Evolutionary conservation across 1,140 invertebrate species (phyloP).

Genomic region (Cherax destructor): DNA sequence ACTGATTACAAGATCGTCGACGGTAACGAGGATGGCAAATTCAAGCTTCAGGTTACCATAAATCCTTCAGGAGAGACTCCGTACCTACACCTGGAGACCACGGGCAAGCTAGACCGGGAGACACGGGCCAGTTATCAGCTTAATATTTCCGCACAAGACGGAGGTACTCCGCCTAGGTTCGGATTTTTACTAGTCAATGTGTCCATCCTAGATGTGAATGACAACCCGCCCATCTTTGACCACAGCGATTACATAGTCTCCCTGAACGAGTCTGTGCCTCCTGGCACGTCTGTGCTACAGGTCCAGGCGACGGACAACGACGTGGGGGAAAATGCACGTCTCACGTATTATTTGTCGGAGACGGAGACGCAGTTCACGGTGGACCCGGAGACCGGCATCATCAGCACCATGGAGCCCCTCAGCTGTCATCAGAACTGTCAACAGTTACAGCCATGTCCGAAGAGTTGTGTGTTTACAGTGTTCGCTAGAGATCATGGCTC

Average conservation of each 20-base stretch:
- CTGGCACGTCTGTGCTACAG: slow-evolving; percentile 89
- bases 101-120: slow-evolving; percentile 92
- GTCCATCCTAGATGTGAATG: slow-evolving; percentile 93
- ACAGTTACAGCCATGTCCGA: slow-evolving; percentile 82
- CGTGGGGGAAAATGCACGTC: slow-evolving; percentile 91
- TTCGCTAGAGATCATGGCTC: slow-evolving; percentile 94
- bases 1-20: slow-evolving; percentile 92
- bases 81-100: slow-evolving; percentile 93
- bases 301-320: slow-evolving; percentile 96
- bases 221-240: slow-evolving; percentile 95
- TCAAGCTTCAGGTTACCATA: slow-evolving; percentile 88
- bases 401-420: slow-evolving; percentile 86
- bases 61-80: slow-evolving; percentile 92
- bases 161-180: slow-evolving; percentile 85
- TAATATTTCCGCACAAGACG: slow-evolving; percentile 93
- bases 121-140: slow-evolving; percentile 87
- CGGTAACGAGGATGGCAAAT: slow-evolving; percentile 91
- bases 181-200: slow-evolving; percentile 94
- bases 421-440: slow-evolving; percentile 81
- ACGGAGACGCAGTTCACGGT: slow-evolving; percentile 92
- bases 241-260: slow-evolving; percentile 94
- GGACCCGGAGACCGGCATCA: slow-evolving; percentile 90
- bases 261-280: slow-evolving; percentile 91
- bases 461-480: slow-evolving; percentile 95
- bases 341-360: slow-evolving; percentile 92